These are phyloP conservation scores for Dreissena polymorpha DNA, from an alignment of 1,140 invertebrate genomes.

Conservation along the genomic window DNA sequence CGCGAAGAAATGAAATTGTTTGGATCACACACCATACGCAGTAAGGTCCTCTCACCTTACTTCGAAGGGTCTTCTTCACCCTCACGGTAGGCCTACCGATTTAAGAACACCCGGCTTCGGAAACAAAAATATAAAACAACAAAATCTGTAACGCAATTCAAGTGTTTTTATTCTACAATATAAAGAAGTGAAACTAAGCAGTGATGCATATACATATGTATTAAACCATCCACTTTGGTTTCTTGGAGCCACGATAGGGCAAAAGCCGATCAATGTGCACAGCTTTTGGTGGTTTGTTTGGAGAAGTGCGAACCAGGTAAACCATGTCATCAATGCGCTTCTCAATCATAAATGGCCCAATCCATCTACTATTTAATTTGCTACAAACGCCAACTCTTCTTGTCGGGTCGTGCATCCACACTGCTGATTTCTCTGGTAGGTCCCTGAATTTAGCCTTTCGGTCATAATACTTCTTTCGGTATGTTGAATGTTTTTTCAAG, in stretches of 20 bases:
- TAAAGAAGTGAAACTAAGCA: too few species aligned
- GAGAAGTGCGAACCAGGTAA: slow-evolving; percentile 8
- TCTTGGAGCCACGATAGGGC: slow-evolving; percentile 37
- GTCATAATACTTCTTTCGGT: slow-evolving; percentile 4
- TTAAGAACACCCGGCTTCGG: too few species aligned
- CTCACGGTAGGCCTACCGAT: too few species aligned
- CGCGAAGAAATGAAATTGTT: too few species aligned
- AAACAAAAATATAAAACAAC: too few species aligned
- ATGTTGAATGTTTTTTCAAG: background rate
- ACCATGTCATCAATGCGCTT: slow-evolving; percentile 32
- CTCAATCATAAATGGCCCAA: slow-evolving; percentile 11
- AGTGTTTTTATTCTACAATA: too few species aligned
- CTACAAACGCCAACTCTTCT: background rate
- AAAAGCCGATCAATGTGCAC: slow-evolving; percentile 26
- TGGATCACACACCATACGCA: too few species aligned
- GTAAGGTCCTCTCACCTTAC: too few species aligned
- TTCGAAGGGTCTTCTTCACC: too few species aligned
- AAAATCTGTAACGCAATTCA: too few species aligned
- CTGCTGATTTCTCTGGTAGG: slow-evolving; percentile 6
- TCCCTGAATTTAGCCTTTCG: background rate
- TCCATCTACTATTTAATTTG: slow-evolving; percentile 27
- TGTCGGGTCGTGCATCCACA: slow-evolving; percentile 32
- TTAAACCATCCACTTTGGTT: slow-evolving; percentile 15
- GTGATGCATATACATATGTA: too few species aligned
- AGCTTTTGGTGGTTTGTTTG: background rate